A percentile compares a stretch with the other conserved stretches of the same genome.
Conservation (phyloP, 2,888 invertebrate genomes). For the Lysandra bellargus region DNA sequence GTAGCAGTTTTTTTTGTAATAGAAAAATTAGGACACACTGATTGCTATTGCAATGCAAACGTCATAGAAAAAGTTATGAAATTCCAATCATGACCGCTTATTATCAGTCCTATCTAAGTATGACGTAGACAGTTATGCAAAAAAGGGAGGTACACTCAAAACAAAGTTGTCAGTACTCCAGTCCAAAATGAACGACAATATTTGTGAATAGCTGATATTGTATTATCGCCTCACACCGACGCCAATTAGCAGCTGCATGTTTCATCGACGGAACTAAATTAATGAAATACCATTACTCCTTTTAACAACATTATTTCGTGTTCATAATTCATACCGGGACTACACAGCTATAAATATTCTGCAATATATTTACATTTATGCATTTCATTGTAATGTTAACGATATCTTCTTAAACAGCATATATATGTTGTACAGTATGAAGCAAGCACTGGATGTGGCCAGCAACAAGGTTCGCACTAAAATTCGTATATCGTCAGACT, state of each 20-base stretch:
- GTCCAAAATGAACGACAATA: not conserved
- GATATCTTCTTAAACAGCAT: not conserved
- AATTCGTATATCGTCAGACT: not conserved
- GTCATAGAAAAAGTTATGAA: too few species aligned
- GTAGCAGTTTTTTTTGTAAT: too few species aligned
- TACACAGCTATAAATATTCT: not conserved
- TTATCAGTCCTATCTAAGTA: too few species aligned
- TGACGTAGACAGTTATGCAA: too few species aligned
- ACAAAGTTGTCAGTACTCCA: not conserved
- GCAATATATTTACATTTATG: not conserved
- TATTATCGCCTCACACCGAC: slow-evolving; percentile 35
- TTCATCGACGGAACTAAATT: slow-evolving; percentile 44
- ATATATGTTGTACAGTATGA: not conserved
- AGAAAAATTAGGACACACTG: too few species aligned
- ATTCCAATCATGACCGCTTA: too few species aligned
- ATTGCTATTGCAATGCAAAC: too few species aligned
- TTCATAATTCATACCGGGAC: slow-evolving; percentile 42
- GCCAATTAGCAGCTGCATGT: slow-evolving; percentile 42
- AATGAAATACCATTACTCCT: slow-evolving; percentile 44
- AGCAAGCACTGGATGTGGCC: not conserved
- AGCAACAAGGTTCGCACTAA: not conserved
- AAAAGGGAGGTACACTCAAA: not conserved
- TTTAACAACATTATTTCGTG: slow-evolving; percentile 45
- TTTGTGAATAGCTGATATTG: slow-evolving; percentile 19
- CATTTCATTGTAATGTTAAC: not conserved